A percentile compares a stretch with the other conserved stretches of the same genome.
Evolutionary conservation across 2,797 vertebrate genomes (phyloP).

Genomic region (Sparus aurata): DNA sequence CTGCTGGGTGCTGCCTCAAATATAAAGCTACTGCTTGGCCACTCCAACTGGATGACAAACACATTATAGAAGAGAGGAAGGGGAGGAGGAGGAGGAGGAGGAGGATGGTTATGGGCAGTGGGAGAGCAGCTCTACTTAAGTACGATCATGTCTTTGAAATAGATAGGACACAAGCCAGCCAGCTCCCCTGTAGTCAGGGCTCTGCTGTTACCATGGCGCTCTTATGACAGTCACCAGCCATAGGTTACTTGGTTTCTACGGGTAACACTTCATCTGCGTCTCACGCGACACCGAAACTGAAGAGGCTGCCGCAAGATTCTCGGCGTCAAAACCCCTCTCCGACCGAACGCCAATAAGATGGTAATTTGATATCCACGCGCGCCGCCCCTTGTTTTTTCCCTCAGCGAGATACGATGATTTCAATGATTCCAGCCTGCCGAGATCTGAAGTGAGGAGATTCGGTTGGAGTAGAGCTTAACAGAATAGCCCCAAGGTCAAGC

Average conservation of each 20-base stretch:
- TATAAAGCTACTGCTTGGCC: slow-evolving; percentile 64
- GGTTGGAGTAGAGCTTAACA: slow-evolving; percentile 51
- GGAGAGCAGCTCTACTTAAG: slow-evolving; percentile 60
- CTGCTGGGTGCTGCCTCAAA: slow-evolving; percentile 71
- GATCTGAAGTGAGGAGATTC: slow-evolving; percentile 59
- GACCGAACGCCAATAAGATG: background rate
- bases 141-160: slow-evolving; percentile 67
- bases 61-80: slow-evolving; percentile 36
- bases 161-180: slow-evolving; percentile 58
- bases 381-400: background rate
- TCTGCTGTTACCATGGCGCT: slow-evolving; percentile 80
- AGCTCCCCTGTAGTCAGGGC: slow-evolving; percentile 60
- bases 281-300: slow-evolving; percentile 36
- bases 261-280: slow-evolving; percentile 65
- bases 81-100: slow-evolving; percentile 6
- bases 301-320: slow-evolving; percentile 11
- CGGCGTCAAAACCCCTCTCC: slow-evolving; percentile 1
- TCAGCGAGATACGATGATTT: slow-evolving; percentile 37
- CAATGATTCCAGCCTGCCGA: slow-evolving; percentile 50
- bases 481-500: slow-evolving; percentile 75
- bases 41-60: slow-evolving; percentile 70
- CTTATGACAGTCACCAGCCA: slow-evolving; percentile 68
- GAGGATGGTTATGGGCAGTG: slow-evolving; percentile 45
- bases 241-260: slow-evolving; percentile 76
- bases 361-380: background rate